phyloP scores from a whole-genome alignment of 1,140 invertebrate genomes.

The Drosophila ironensis region DNA sequence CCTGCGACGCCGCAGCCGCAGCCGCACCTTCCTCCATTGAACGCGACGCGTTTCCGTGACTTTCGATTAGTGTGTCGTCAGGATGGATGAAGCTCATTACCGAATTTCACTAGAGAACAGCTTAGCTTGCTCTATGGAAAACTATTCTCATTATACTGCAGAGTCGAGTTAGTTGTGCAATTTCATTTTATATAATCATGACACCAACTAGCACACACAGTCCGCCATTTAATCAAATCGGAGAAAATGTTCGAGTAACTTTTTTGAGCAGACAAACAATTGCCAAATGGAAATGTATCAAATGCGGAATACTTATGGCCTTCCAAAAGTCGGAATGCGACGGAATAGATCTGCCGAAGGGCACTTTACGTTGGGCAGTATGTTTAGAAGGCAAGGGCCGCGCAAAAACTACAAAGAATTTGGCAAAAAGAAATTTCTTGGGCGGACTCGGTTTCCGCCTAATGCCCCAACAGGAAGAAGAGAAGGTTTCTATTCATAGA shows the following conservation, averaged over 20 bases:
- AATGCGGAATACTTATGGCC: constrained; percentile 8
- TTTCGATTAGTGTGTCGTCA: constrained; percentile 47
- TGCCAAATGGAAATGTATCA: constrained; percentile 1
- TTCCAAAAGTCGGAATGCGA: constrained; percentile 11
- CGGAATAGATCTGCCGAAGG: neutral
- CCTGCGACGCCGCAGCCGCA: neutral
- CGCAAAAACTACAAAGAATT: constrained; percentile 31
- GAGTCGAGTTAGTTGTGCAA: constrained; percentile 30
- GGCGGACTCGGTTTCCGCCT: constrained; percentile 51
- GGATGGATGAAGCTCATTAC: constrained; percentile 73
- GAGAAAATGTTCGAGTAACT: neutral
- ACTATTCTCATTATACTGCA: constrained; percentile 28
- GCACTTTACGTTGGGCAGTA: constrained; percentile 4
- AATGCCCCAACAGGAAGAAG: constrained; percentile 55
- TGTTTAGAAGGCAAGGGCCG: constrained; percentile 38
- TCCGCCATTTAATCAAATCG: constrained; percentile 21
- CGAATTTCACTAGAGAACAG: neutral
- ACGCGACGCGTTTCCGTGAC: neutral
- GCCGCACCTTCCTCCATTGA: neutral
- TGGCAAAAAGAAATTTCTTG: constrained; percentile 17
- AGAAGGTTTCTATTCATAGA: constrained; percentile 56
- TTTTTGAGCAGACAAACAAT: constrained; percentile 14
- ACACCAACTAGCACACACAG: constrained; percentile 13
- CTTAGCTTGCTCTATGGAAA: neutral
- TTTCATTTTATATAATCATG: constrained; percentile 63